These are phyloP conservation scores for Ceratitis capitata DNA, from an alignment of 1,140 invertebrate species.

Conservation along the genomic window DNA sequence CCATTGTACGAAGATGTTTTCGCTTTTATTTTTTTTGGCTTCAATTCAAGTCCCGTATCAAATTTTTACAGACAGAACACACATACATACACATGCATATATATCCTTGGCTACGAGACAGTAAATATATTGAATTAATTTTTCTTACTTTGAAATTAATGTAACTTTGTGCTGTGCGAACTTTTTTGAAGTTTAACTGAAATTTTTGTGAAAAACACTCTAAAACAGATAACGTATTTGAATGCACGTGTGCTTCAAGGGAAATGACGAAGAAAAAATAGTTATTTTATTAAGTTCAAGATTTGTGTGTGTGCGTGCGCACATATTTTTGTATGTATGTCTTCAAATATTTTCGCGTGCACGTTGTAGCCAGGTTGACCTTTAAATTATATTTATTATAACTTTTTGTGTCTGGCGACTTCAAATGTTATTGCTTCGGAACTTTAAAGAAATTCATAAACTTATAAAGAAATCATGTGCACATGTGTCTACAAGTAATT, in stretches of 20 bases:
- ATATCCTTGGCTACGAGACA: background rate
- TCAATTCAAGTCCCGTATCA: background rate
- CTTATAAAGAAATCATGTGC: background rate
- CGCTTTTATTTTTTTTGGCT: background rate
- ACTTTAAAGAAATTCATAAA: background rate
- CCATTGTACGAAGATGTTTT: background rate
- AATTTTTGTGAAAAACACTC: background rate
- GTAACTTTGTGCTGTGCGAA: background rate
- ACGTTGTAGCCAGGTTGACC: background rate
- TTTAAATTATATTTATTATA: background rate
- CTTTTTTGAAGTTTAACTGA: background rate
- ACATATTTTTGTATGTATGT: background rate
- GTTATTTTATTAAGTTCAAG: background rate
- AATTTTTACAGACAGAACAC: background rate
- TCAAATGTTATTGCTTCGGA: background rate
- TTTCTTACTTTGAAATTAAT: background rate
- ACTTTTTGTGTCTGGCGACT: background rate
- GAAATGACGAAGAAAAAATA: background rate
- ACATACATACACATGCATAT: background rate
- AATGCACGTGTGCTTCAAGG: background rate
- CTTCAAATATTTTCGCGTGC: no score
- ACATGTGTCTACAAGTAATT: background rate
- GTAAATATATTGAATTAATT: constrained; percentile 28
- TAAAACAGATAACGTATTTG: background rate
- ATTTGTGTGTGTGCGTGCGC: background rate